Conservation (phyloP, 92 coral and sea anemone genomes). For the Phymanthus crucifer region DNA sequence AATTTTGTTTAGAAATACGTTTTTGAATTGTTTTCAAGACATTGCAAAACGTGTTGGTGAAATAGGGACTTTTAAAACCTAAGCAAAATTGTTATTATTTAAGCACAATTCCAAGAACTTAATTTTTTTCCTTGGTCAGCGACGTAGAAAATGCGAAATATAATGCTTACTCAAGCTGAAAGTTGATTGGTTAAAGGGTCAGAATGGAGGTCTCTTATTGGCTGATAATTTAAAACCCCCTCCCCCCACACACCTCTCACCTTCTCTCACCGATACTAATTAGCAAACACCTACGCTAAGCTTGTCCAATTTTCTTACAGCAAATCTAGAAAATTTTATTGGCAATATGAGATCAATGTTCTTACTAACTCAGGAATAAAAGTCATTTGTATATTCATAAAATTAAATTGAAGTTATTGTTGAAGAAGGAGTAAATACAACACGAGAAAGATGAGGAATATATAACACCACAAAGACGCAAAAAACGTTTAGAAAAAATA, state of each 20-base stretch:
- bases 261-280: background rate
- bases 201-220: slow-evolving; percentile 14
- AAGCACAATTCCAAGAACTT: background rate
- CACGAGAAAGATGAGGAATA: background rate
- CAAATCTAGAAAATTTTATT: background rate
- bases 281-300: slow-evolving; percentile 12
- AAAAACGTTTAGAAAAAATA: slow-evolving; percentile 12
- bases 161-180: background rate
- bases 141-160: background rate
- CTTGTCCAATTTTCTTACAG: background rate
- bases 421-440: background rate
- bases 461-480: background rate
- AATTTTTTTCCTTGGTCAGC: slow-evolving; percentile 9
- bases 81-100: background rate
- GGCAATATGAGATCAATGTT: background rate
- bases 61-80: background rate
- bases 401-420: background rate
- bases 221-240: slow-evolving; percentile 4
- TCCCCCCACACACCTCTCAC: background rate
- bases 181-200: slow-evolving; percentile 22
- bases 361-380: background rate
- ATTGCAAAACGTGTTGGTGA: background rate
- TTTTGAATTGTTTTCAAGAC: too few species aligned
- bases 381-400: background rate
- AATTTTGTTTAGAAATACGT: too few species aligned